Evolutionary conservation across 35 echinoderm and acorn worm genomes (phyloP).

Genomic region (Acanthaster planci): DNA sequence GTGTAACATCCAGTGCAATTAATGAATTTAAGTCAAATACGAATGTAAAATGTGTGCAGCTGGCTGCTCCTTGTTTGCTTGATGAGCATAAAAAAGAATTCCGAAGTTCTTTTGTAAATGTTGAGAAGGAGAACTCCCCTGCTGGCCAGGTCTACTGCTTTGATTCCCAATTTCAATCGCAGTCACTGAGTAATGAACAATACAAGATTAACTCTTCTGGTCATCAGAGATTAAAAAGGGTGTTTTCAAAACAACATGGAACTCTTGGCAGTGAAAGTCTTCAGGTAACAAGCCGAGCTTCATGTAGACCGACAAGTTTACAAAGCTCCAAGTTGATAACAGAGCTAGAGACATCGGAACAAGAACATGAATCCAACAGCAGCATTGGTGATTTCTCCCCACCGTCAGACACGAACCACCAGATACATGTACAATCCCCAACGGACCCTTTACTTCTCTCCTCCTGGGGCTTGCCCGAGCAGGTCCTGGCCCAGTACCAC

Average conservation of each 20-base stretch:
- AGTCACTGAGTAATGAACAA: background rate
- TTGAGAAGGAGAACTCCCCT: background rate
- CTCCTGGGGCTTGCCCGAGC: constrained; percentile 87
- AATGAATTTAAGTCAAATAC: background rate
- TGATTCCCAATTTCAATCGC: background rate
- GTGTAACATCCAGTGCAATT: constrained; percentile 6
- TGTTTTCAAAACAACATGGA: too few relatives aligned
- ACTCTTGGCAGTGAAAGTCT: too few relatives aligned
- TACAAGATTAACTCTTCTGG: too few relatives aligned
- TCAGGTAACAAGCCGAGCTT: background rate
- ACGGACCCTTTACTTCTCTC: constrained; percentile 65
- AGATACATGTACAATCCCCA: constrained; percentile 30
- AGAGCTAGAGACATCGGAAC: too few relatives aligned
- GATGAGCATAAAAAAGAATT: background rate
- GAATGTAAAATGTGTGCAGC: background rate
- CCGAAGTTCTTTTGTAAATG: background rate
- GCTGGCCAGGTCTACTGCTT: constrained; percentile 19
- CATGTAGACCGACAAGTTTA: too few relatives aligned
- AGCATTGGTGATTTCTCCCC: background rate
- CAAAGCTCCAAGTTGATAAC: too few relatives aligned
- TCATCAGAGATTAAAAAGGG: too few relatives aligned
- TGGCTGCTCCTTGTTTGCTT: background rate
- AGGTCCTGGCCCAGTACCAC: constrained; percentile 83
- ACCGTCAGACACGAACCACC: background rate
- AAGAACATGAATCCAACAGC: background rate